Percentiles rank a stretch among this genome's conserved stretches.
Conservation (phyloP, 1,140 invertebrate genomes). For the Trachelipus rathkii region DNA sequence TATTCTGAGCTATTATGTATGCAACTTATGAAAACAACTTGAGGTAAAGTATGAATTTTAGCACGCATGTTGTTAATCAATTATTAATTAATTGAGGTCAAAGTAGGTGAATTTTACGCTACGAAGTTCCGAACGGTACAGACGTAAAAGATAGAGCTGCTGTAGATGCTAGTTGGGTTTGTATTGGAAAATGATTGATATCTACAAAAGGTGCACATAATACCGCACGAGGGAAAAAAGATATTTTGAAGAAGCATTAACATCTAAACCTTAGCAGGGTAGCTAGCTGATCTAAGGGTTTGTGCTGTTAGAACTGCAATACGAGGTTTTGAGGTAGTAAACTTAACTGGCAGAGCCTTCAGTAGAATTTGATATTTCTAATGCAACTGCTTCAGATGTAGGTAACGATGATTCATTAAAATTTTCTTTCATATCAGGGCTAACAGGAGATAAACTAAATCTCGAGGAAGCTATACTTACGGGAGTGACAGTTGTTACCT, state of each 20-base stretch:
- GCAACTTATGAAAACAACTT: no score
- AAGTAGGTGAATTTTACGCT: no score
- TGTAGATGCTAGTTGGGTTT: conserved; percentile 47
- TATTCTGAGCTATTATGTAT: no score
- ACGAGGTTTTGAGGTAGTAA: conserved; percentile 48
- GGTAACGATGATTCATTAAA: conserved; percentile 22
- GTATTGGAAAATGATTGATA: no score
- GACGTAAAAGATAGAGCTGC: conserved; percentile 47
- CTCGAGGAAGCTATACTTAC: conserved; percentile 41
- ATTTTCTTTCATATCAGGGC: conserved; percentile 16
- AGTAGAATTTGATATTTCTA: conserved; percentile 35
- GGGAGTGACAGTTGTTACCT: conserved; percentile 44
- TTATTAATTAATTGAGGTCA: no score
- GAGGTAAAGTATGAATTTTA: conserved; percentile 38
- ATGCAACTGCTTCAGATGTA: conserved; percentile 30
- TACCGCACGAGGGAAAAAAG: no score
- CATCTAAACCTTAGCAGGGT: no score
- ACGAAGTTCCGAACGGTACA: conserved; percentile 38
- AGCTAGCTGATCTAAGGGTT: no score
- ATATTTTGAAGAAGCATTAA: no score
- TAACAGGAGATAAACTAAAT: conserved; percentile 21
- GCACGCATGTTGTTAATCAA: no score
- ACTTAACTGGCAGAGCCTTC: conserved; percentile 47
- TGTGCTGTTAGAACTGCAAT: conserved; percentile 50
- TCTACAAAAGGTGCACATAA: no score